Percentiles rank a stretch among this genome's conserved stretches.
Conservation (phyloP, 1,140 invertebrate genomes). For the Eubasilissa regina region DNA sequence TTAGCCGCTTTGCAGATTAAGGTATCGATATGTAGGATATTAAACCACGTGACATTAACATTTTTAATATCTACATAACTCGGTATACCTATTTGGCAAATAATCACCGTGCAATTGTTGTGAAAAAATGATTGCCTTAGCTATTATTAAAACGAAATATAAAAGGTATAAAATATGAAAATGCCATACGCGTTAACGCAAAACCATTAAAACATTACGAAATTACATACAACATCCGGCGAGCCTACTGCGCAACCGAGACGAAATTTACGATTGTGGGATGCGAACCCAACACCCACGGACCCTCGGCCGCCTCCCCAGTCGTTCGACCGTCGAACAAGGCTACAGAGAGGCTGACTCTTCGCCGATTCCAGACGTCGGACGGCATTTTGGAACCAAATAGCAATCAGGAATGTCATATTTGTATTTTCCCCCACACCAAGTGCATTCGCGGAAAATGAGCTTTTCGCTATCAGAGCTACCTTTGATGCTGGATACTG, state of each 20-base stretch:
- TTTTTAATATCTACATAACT: too few relatives aligned
- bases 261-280: slow-evolving; percentile 47
- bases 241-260: slow-evolving; percentile 21
- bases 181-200: neutral
- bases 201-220: slow-evolving; percentile 10
- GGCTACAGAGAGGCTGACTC: neutral
- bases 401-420: neutral
- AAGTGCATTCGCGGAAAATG: too few relatives aligned
- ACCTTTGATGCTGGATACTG: too few relatives aligned
- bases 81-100: too few relatives aligned
- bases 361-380: neutral
- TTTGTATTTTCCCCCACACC: neutral
- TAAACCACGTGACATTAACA: too few relatives aligned
- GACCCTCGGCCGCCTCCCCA: neutral
- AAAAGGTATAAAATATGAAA: neutral
- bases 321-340: slow-evolving; percentile 27
- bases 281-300: slow-evolving; percentile 53
- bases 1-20: too few relatives aligned
- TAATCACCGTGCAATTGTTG: too few relatives aligned
- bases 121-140: too few relatives aligned
- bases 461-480: too few relatives aligned
- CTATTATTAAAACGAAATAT: neutral
- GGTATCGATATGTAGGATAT: too few relatives aligned
- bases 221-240: slow-evolving; percentile 26
- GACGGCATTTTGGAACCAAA: slow-evolving; percentile 3